Conservation (phyloP, 2,888 invertebrate species). For the Epistrophe eligans region DNA sequence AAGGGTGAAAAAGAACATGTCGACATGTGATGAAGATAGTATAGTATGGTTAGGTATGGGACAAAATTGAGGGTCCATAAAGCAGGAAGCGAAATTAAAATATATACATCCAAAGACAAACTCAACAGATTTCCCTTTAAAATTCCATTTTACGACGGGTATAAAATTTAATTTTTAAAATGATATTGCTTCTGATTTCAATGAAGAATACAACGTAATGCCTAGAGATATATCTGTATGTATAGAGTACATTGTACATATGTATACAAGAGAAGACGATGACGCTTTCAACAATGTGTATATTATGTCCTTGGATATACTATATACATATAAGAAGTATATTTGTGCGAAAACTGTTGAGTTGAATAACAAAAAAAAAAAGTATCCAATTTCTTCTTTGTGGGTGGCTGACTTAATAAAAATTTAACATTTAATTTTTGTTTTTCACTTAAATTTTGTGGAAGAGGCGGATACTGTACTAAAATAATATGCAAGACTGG, state of each 20-base stretch:
- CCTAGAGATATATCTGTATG: neutral
- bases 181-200: constrained; percentile 25
- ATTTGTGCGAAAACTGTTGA: neutral
- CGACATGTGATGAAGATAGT: constrained; percentile 9
- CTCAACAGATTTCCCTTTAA: constrained; percentile 17
- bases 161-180: constrained; percentile 38
- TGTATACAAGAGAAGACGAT: neutral
- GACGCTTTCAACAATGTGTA: neutral
- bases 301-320: neutral
- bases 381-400: neutral
- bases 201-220: constrained; percentile 1
- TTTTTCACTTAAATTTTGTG: neutral
- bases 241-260: no score
- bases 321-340: neutral
- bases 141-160: constrained; percentile 7
- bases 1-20: neutral
- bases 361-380: neutral
- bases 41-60: neutral
- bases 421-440: neutral
- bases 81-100: neutral
- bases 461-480: neutral
- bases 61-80: neutral
- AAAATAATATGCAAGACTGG: neutral
- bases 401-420: neutral
- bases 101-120: neutral